Conservation (phyloP, 2,888 invertebrate genomes). For the Lissonota sp. region DNA sequence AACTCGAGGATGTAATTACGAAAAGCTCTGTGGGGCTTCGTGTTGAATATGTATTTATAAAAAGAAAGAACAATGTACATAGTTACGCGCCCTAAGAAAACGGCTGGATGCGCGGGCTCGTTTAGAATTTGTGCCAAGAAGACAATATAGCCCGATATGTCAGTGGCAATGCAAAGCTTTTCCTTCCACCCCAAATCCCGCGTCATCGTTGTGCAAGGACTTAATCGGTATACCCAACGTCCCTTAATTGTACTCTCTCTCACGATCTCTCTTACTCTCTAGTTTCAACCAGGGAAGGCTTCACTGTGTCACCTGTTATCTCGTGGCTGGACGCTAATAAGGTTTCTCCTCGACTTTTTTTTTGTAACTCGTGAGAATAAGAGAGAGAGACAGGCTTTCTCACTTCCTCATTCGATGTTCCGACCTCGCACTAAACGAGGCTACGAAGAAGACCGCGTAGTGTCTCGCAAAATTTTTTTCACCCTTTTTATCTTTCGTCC, state of each 20-base stretch:
- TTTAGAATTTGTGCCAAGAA: slow-evolving; percentile 1
- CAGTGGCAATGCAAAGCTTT: neutral
- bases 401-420: neutral
- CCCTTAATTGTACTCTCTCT: slow-evolving; percentile 48
- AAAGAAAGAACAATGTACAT: neutral
- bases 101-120: too few relatives aligned
- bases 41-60: neutral
- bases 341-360: slow-evolving; percentile 42
- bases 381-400: neutral
- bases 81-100: slow-evolving; percentile 12
- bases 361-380: neutral
- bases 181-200: neutral
- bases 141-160: neutral
- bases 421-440: slow-evolving; percentile 34
- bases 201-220: slow-evolving; percentile 49
- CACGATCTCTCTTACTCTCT: neutral
- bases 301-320: slow-evolving; percentile 49
- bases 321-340: slow-evolving; percentile 56
- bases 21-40: neutral
- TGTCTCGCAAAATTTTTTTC: slow-evolving; percentile 10
- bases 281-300: slow-evolving; percentile 33
- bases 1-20: neutral
- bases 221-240: slow-evolving; percentile 49
- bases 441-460: slow-evolving; percentile 26
- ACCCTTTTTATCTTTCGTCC: neutral